These are phyloP conservation scores for Coregonus sp. DNA, from an alignment of 2,797 vertebrate species.

Conservation along the genomic window DNA sequence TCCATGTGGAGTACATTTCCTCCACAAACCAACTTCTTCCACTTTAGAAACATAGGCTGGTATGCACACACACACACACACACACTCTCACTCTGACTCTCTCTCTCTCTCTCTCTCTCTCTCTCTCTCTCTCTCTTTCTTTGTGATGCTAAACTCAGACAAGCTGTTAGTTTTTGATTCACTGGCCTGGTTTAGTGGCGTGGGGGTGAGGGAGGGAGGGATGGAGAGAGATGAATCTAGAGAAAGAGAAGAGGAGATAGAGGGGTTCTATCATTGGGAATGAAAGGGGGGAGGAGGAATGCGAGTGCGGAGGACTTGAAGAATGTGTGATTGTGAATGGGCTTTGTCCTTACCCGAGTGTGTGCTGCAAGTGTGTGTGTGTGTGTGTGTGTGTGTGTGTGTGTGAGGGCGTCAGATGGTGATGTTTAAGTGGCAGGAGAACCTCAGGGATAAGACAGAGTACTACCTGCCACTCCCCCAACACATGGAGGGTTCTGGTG, in stretches of 20 bases:
- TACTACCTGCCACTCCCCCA: not conserved
- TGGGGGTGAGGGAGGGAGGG: constrained; percentile 28
- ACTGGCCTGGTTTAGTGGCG: constrained; percentile 63
- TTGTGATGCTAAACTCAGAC: constrained; percentile 76
- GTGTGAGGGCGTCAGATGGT: constrained; percentile 15
- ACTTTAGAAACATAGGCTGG: constrained; percentile 41
- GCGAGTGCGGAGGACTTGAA: constrained; percentile 54
- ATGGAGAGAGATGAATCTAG: constrained; percentile 2
- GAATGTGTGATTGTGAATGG: constrained; percentile 57
- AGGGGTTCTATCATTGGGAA: constrained; percentile 47
- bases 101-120: not conserved
- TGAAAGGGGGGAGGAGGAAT: constrained; percentile 57
- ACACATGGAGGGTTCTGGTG: not conserved
- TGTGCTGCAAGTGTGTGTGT: constrained; percentile 6
- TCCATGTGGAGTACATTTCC: constrained; percentile 70
- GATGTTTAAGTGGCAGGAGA: not conserved
- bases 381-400: not conserved
- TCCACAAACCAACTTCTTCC: constrained; percentile 64
- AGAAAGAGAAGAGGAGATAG: constrained; percentile 25
- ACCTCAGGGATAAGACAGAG: not conserved
- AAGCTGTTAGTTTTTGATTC: constrained; percentile 52
- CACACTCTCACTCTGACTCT: constrained; percentile 18
- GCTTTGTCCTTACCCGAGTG: constrained; percentile 46
- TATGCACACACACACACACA: constrained; percentile 28
- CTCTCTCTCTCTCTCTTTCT: constrained; percentile 32